Conservation (phyloP, 2,113 vertebrate species). For the Elanus axillaris region DNA sequence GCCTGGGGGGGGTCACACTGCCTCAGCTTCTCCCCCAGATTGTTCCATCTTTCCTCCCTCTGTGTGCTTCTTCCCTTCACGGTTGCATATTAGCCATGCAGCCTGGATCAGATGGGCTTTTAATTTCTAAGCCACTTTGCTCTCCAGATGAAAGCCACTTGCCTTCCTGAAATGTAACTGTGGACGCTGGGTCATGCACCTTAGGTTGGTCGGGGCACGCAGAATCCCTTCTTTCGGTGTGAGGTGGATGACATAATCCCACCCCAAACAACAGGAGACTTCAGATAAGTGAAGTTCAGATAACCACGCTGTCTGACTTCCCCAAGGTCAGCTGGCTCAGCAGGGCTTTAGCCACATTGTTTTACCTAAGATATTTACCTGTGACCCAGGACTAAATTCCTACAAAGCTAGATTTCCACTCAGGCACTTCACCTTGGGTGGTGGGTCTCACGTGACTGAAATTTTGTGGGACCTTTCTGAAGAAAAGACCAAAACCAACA, state of each 20-base stretch:
- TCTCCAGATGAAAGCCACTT: background rate
- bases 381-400: background rate
- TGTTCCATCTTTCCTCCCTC: background rate
- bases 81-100: background rate
- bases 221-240: background rate
- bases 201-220: background rate
- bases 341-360: background rate
- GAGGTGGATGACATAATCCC: background rate
- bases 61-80: background rate
- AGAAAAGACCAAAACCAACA: background rate
- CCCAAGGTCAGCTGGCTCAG: constrained; percentile 42
- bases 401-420: background rate
- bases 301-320: background rate
- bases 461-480: background rate
- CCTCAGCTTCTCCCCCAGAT: background rate
- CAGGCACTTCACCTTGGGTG: background rate
- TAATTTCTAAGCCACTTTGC: background rate
- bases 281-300: constrained; percentile 39
- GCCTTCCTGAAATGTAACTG: background rate
- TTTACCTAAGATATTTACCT: background rate
- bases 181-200: background rate
- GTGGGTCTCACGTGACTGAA: background rate
- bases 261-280: constrained; percentile 29
- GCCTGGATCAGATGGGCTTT: background rate
- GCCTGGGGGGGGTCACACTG: background rate